phyloP scores from a whole-genome alignment of 2,888 invertebrate species.

The Hypselothyrea guttata region DNA sequence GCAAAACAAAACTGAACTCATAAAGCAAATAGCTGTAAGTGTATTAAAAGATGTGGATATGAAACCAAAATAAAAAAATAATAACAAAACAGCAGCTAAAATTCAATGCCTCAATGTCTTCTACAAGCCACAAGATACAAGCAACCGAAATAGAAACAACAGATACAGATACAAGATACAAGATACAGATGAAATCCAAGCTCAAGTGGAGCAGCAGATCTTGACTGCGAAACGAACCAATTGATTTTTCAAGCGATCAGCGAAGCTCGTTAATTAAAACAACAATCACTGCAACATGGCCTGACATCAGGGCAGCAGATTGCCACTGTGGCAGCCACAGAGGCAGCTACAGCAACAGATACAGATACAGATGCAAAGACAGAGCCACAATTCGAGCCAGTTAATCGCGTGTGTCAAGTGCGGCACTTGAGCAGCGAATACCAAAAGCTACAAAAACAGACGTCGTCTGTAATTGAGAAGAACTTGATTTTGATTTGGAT shows the following conservation, averaged over 20 bases:
- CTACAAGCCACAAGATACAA: slow-evolving; percentile 18
- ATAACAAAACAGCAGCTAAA: slow-evolving; percentile 27
- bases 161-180: slow-evolving; percentile 14
- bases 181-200: slow-evolving; percentile 55
- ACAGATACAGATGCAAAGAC: slow-evolving; percentile 26
- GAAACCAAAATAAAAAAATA: too few relatives aligned
- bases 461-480: slow-evolving; percentile 50
- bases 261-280: slow-evolving; percentile 70
- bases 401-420: slow-evolving; percentile 56
- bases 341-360: slow-evolving; percentile 21
- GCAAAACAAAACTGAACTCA: slow-evolving; percentile 38
- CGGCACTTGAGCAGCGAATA: slow-evolving; percentile 35
- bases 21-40: slow-evolving; percentile 52
- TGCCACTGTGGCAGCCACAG: slow-evolving; percentile 18
- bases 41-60: slow-evolving; percentile 50
- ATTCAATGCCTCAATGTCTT: slow-evolving; percentile 54
- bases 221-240: slow-evolving; percentile 44
- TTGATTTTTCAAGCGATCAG: slow-evolving; percentile 44
- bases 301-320: slow-evolving; percentile 14
- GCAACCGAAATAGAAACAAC: slow-evolving; percentile 16
- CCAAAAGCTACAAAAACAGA: slow-evolving; percentile 20
- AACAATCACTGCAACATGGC: slow-evolving; percentile 56
- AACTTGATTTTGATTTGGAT: slow-evolving; percentile 51
- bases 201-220: slow-evolving; percentile 50
- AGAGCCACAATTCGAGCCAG: slow-evolving; percentile 33